Base-by-base conservation (phyloP, 2,888 invertebrate species). In the Ormyrus pomaceus region DNA sequence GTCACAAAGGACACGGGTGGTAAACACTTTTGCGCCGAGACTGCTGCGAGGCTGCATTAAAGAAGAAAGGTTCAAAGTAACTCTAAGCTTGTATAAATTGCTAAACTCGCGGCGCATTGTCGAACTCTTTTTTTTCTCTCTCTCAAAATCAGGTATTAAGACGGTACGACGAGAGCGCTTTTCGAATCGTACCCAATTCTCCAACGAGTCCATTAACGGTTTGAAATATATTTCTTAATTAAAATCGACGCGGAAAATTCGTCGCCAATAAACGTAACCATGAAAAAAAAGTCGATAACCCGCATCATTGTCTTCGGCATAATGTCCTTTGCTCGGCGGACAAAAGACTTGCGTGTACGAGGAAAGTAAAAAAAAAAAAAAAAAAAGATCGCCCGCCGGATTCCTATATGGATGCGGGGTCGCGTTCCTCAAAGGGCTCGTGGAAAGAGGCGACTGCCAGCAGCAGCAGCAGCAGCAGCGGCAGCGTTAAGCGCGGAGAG, bases 401-500 rank as follows among this genome's bases (percentile, higher is more conserved):
- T 19, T 19, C 19, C 19, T 19, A 19, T 13, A 51, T 53, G 51
- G 56, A 46, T 19, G 53, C 11, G n/a, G 56, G 64, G 56, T 73
- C 11, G 7, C 53, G 48, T 56, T 55, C 56, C 73, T 56, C 34
- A 56, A 65, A 73, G 65, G 56, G 65, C 13, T 19, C 19, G n/a
- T 13, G 48, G 53, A 55, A 55, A 73, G 55, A 73, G 34, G 46
- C 19, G 8, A 69, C 76, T 76, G 69, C 69, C 76, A 76, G n/a
- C 34, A 48, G 11, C 50, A 19, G 13, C 11, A 55, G 13, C 85
- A 86, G 86, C 19, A 2, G 19, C 19, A 1, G 19, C 19, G 2
- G 19, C 19, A 19, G 19, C 19, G 19, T 19, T 19, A 19, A 19
- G 19, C 82, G 79, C 85, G 84, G 82, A 79, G 80, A 81, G 84